These are phyloP conservation scores for Tachuris rubrigastra DNA, from an alignment of 2,113 vertebrate species.

Conservation along the genomic window DNA sequence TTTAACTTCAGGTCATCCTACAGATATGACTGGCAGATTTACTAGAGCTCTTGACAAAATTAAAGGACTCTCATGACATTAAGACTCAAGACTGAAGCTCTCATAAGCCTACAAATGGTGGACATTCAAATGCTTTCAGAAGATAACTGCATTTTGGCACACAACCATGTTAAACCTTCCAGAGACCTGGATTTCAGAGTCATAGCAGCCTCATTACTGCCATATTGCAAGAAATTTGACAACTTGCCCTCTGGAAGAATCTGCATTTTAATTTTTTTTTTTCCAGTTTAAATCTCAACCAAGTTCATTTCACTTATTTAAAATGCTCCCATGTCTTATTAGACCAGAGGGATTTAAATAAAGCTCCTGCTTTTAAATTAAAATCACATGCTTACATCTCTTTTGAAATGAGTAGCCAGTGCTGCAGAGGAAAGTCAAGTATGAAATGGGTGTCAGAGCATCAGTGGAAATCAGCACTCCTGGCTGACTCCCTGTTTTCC, in stretches of 20 bases:
- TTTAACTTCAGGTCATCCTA: constrained; percentile 38
- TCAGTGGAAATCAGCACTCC: background rate
- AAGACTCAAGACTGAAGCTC: background rate
- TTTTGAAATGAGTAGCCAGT: background rate
- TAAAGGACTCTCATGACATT: background rate
- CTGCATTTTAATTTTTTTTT: background rate
- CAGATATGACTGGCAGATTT: constrained; percentile 18
- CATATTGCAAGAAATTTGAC: background rate
- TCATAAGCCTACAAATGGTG: background rate
- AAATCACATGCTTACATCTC: background rate
- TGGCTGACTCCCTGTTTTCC: background rate
- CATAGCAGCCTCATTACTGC: background rate
- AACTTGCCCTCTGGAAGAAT: background rate
- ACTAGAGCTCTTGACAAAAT: background rate
- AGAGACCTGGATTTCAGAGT: background rate
- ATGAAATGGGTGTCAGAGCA: background rate
- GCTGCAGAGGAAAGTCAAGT: background rate
- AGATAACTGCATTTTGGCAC: background rate
- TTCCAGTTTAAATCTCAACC: background rate
- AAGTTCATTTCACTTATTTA: background rate
- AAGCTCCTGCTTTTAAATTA: background rate
- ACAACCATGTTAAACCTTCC: background rate
- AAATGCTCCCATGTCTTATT: background rate
- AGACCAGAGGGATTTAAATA: background rate
- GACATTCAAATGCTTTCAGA: background rate